Conservation (phyloP, 2,113 vertebrate genomes). For the Strigops habroptila region DNA sequence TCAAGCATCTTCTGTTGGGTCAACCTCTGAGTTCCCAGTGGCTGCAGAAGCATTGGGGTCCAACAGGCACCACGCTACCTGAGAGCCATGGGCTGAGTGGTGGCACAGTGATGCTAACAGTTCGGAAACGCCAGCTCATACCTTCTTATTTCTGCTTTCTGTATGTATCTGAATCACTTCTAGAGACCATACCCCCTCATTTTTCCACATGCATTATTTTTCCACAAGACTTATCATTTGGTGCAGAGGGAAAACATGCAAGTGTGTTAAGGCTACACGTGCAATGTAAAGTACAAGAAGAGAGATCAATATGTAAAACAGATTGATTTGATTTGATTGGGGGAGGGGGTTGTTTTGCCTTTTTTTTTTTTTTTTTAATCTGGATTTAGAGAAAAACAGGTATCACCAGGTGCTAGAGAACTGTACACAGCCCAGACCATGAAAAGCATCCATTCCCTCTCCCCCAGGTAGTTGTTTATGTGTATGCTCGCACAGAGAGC, state of each 20-base stretch:
- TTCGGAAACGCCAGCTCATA: neutral
- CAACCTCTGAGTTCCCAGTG: neutral
- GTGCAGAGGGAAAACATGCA: neutral
- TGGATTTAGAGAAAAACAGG: neutral
- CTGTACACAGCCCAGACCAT: neutral
- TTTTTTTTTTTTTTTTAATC: neutral
- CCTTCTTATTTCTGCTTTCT: neutral
- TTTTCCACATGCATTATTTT: neutral
- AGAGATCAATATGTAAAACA: neutral
- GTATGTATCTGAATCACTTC: rapidly evolving
- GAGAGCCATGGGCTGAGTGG: neutral
- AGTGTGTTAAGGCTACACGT: rapidly evolving
- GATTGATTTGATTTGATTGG: neutral
- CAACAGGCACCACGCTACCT: rapidly evolving
- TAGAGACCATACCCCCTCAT: neutral
- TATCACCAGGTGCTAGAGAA: neutral
- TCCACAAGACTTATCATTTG: neutral
- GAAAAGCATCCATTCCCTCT: neutral
- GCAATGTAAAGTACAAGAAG: neutral
- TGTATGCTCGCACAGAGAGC: rapidly evolving
- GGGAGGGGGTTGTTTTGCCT: neutral
- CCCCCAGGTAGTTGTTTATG: neutral
- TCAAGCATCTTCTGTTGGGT: neutral
- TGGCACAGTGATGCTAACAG: rapidly evolving
- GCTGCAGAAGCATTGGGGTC: neutral